Percentiles rank a stretch among this genome's conserved stretches.
Conservation (phyloP, 2,888 invertebrate species). For the Parnassius smintheus region DNA sequence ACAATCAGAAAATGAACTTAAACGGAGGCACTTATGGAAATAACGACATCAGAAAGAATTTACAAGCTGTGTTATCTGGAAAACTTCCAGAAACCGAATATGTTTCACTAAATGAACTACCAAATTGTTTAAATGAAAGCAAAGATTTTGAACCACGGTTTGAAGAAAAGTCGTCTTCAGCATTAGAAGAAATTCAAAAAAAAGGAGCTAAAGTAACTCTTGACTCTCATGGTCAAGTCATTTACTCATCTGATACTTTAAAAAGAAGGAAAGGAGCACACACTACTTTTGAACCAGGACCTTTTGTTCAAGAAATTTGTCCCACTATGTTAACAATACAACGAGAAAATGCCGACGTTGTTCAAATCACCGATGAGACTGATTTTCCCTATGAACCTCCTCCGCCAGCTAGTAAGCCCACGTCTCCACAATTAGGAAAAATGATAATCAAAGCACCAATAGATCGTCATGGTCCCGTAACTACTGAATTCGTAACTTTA, state of each 20-base stretch:
- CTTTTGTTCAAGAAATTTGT: constrained; percentile 86
- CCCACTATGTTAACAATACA: constrained; percentile 66
- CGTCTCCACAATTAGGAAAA: constrained; percentile 85
- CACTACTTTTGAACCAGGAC: constrained; percentile 93
- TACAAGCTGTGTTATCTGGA: constrained; percentile 82
- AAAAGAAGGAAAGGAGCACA: constrained; percentile 89
- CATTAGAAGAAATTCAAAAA: constrained; percentile 67
- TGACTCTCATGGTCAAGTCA: constrained; percentile 93
- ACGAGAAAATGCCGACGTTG: constrained; percentile 65
- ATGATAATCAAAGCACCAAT: constrained; percentile 81
- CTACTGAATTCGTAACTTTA: constrained; percentile 81
- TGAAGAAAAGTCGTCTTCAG: constrained; percentile 55
- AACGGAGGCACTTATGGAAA: constrained; percentile 81
- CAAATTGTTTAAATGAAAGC: constrained; percentile 73
- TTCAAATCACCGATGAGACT: constrained; percentile 68
- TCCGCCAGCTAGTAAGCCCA: constrained; percentile 71
- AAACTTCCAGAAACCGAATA: constrained; percentile 87
- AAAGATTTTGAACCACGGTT: constrained; percentile 68
- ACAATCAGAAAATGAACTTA: constrained; percentile 83
- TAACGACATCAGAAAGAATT: constrained; percentile 84
- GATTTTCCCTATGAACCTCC: constrained; percentile 70
- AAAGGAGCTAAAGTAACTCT: constrained; percentile 90
- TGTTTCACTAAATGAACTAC: constrained; percentile 90
- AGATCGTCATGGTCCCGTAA: constrained; percentile 64
- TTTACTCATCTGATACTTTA: constrained; percentile 92